A percentile compares a stretch with the other conserved stretches of the same genome.
Evolutionary conservation across 64 coral and sea anemone genomes (phyloP).

Genomic region (Pachyseris speciosa): DNA sequence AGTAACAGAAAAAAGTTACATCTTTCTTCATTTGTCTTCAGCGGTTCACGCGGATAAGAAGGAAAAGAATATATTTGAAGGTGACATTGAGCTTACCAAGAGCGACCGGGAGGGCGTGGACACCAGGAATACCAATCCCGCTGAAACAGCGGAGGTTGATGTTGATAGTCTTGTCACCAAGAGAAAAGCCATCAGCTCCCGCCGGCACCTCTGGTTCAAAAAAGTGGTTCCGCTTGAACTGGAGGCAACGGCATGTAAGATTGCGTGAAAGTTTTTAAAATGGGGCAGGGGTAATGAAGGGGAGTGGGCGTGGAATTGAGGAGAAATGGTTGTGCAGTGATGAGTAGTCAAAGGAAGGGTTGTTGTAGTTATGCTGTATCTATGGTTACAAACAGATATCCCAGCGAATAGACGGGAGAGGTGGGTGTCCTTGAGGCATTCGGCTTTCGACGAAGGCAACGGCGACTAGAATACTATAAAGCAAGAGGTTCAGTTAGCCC

Average conservation of each 20-base stretch:
- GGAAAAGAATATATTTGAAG: slow-evolving; percentile 34
- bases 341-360: too few species aligned
- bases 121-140: neutral
- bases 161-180: slow-evolving; percentile 9
- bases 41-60: neutral
- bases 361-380: too few species aligned
- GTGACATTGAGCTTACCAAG: slow-evolving; percentile 32
- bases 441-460: too few species aligned
- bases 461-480: too few species aligned
- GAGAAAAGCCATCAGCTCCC: slow-evolving; percentile 3
- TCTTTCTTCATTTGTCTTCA: neutral
- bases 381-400: too few species aligned
- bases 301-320: too few species aligned
- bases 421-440: too few species aligned
- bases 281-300: too few species aligned
- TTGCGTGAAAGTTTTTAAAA: neutral
- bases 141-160: slow-evolving; percentile 32
- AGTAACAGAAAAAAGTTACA: too few species aligned
- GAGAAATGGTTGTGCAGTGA: too few species aligned
- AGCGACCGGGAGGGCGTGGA: slow-evolving; percentile 34
- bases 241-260: neutral
- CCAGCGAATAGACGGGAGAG: too few species aligned
- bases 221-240: slow-evolving; percentile 38
- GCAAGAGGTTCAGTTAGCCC: too few species aligned
- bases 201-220: slow-evolving; percentile 13